A percentile compares a stretch with the other conserved stretches of the same genome.
phyloP scores from a whole-genome alignment of 2,113 vertebrate species.

The crab-eating macaque (Macaca fascicularis) region T2T-MFA8v1.1 NC_088377.1:155544001-155544500 shows the following conservation, averaged over 20 bases:
- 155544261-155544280: constrained; percentile 78
- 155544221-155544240: constrained; percentile 62
- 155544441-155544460: neutral
- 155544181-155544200: neutral
- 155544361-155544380: neutral
- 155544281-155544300: constrained; percentile 65
- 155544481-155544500: neutral
- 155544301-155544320: neutral
- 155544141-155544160: constrained; percentile 71
- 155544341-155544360: neutral
- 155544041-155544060: constrained; percentile 61
- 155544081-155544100: constrained; percentile 73
- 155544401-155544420: neutral
- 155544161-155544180: constrained; percentile 36
- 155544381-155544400: neutral
- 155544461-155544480: neutral
- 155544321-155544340: neutral
- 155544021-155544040: constrained; percentile 52
- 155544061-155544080: constrained; percentile 21
- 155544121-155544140: constrained; percentile 80
- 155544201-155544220: neutral
- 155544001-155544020: constrained; percentile 50
- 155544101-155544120: constrained; percentile 83
- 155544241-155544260: constrained; percentile 87
- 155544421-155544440: neutral